Evolutionary conservation across 2,113 vertebrate genomes (phyloP).

Genomic region (Xenopus tropicalis): DNA sequence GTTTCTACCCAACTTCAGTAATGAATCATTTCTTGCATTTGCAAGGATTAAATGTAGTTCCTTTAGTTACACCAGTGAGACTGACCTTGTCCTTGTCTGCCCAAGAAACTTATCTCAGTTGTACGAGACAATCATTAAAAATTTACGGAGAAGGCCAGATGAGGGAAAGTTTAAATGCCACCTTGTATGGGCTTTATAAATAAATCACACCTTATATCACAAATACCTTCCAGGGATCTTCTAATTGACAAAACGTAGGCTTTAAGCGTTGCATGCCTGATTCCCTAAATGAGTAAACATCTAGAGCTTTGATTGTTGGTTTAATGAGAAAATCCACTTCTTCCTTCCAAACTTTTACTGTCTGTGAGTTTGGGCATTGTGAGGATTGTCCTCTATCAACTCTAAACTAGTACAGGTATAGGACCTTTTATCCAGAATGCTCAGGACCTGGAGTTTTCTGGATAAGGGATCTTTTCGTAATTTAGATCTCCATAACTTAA

Average conservation of each 20-base stretch:
- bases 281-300: background rate
- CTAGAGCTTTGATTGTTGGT: background rate
- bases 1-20: no score
- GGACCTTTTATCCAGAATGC: no score
- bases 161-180: conserved; percentile 19
- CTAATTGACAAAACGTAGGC: conserved; percentile 1
- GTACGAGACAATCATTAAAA: conserved; percentile 35
- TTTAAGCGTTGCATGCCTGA: background rate
- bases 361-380: no score
- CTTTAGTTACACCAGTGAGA: background rate
- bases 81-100: conserved; percentile 28
- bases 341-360: background rate
- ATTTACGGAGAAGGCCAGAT: conserved; percentile 32
- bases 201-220: conserved; percentile 28
- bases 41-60: background rate
- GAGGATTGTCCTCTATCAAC: no score
- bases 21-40: no score
- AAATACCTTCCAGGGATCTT: conserved; percentile 15
- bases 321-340: background rate
- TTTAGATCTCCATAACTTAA: no score
- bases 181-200: conserved; percentile 14
- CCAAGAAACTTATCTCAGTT: conserved; percentile 25
- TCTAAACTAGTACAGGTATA: no score
- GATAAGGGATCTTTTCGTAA: no score
- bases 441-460: no score